Percentiles rank a stretch among this genome's conserved stretches.
Evolutionary conservation across 2,888 invertebrate species (phyloP).

Genomic region (Xylophagus ater): DNA sequence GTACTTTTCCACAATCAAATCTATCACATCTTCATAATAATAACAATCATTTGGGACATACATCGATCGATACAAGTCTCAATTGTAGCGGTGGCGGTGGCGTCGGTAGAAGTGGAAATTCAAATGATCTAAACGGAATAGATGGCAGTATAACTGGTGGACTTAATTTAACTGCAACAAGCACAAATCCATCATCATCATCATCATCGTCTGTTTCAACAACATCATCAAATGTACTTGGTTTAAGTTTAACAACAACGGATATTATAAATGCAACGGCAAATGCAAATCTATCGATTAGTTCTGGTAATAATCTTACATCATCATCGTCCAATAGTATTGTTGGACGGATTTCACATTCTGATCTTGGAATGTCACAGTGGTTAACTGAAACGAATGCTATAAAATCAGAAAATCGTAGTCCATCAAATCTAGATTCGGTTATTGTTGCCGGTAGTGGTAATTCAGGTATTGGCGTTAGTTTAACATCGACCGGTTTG

Average conservation of each 20-base stretch:
- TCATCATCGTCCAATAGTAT: constrained; percentile 8
- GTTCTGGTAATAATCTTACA: constrained; percentile 14
- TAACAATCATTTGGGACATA: constrained; percentile 10
- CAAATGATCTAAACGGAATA: too few species aligned
- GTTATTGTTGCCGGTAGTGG: constrained; percentile 36
- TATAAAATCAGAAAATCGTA: constrained; percentile 63
- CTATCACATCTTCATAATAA: constrained; percentile 18
- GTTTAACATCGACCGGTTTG: constrained; percentile 3
- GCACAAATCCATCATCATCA: constrained; percentile 31
- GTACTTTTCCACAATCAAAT: constrained; percentile 18
- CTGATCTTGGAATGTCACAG: constrained; percentile 33
- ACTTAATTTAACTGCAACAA: constrained; percentile 33
- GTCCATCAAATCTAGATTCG: constrained; percentile 52
- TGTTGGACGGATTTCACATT: constrained; percentile 14
- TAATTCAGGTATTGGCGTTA: constrained; percentile 7
- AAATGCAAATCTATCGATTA: constrained; percentile 14
- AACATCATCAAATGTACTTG: constrained; percentile 9
- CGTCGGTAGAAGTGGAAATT: too few species aligned
- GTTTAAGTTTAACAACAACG: too few species aligned
- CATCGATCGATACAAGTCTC: constrained; percentile 22
- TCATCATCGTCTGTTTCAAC: constrained; percentile 24
- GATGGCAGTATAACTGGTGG: too few species aligned
- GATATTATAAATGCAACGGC: constrained; percentile 8
- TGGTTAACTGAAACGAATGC: constrained; percentile 32
- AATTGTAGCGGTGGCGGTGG: constrained; percentile 37